phyloP scores from a whole-genome alignment of 2,797 vertebrate genomes.

The Perodicticus potto region DNA sequence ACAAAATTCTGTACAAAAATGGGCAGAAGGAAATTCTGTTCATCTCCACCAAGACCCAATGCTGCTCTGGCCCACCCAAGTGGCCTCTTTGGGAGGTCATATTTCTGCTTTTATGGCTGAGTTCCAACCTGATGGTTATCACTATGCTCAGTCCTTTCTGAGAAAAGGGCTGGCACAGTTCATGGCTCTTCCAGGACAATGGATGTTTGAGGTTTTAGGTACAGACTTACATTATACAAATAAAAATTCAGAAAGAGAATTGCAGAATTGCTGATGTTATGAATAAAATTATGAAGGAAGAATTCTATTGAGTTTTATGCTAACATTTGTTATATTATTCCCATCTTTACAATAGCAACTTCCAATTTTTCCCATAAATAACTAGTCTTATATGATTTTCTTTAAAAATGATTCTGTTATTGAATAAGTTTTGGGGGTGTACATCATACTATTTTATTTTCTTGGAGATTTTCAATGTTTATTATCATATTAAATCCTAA shows the following conservation, averaged over 20 bases:
- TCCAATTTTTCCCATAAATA: background rate
- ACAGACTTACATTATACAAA: background rate
- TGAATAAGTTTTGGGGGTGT: background rate
- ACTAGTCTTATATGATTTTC: background rate
- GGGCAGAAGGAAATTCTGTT: background rate
- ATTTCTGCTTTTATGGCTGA: background rate
- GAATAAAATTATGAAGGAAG: background rate
- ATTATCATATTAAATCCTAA: background rate
- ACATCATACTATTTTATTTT: background rate
- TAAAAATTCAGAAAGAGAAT: background rate
- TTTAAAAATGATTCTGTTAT: background rate
- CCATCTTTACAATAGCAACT: background rate
- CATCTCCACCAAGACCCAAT: background rate
- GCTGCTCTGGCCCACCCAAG: background rate
- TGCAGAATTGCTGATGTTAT: background rate
- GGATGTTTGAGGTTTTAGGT: background rate
- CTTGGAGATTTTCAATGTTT: background rate
- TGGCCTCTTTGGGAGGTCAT: fast-evolving
- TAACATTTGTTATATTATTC: background rate
- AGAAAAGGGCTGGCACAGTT: background rate
- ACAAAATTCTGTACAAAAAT: background rate
- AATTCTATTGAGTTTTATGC: background rate
- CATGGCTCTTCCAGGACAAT: background rate
- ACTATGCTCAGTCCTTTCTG: background rate
- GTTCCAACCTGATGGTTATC: background rate